Conservation (phyloP, 2,113 vertebrate genomes). For the Melanotaenia duboulayi region DNA sequence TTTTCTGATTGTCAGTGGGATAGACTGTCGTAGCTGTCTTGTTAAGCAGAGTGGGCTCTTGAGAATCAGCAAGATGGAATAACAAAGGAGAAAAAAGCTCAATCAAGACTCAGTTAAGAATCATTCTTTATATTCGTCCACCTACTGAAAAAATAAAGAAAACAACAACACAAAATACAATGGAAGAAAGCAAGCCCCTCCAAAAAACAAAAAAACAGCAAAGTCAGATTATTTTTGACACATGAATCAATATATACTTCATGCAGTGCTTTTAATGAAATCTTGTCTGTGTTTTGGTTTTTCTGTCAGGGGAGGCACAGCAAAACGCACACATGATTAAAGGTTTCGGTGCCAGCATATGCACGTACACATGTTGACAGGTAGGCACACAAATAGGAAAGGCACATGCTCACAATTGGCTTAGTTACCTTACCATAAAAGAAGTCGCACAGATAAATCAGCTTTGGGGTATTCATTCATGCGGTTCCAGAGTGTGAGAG, state of each 20-base stretch:
- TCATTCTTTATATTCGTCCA: conserved; percentile 37
- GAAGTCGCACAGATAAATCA: conserved; percentile 19
- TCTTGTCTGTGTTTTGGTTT: conserved; percentile 18
- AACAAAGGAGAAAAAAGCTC: conserved; percentile 28
- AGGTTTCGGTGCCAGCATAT: conserved; percentile 15
- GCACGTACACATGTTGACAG: not conserved
- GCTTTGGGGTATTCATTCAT: conserved; percentile 31
- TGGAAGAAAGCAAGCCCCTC: not conserved
- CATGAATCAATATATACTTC: conserved; percentile 23
- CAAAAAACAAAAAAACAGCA: conserved; percentile 3
- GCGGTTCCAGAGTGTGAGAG: conserved; percentile 26
- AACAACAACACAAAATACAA: conserved; percentile 9
- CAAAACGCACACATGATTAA: conserved; percentile 36
- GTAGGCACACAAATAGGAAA: conserved; percentile 19
- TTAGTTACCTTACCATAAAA: conserved; percentile 32
- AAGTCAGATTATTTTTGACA: conserved; percentile 42
- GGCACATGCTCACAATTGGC: not conserved
- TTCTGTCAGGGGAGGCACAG: conserved; percentile 18
- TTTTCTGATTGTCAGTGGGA: conserved; percentile 56
- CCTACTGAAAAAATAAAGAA: not conserved
- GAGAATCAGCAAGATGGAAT: conserved; percentile 35
- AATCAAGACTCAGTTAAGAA: conserved; percentile 39
- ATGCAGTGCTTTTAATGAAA: conserved; percentile 11
- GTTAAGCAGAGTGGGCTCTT: conserved; percentile 45
- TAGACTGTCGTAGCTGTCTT: conserved; percentile 44